These are phyloP conservation scores for Pogoniulus pusillus DNA, from an alignment of 2,797 vertebrate species.

Conservation along the genomic window DNA sequence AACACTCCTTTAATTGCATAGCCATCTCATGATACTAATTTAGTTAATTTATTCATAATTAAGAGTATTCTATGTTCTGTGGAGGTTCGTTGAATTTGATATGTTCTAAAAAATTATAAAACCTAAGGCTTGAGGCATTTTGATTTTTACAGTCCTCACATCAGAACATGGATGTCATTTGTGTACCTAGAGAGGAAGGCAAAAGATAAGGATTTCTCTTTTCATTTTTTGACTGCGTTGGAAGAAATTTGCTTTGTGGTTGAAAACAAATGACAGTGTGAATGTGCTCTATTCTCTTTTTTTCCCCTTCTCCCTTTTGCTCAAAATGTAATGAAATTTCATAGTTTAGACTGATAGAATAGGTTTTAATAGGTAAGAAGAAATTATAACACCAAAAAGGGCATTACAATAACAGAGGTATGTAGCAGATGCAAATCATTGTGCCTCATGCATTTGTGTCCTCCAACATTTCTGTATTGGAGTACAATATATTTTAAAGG, in stretches of 20 bases:
- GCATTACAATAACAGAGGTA: background rate
- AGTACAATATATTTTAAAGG: slow-evolving; percentile 30
- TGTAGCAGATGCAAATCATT: slow-evolving; percentile 34
- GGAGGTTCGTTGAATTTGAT: slow-evolving; percentile 76
- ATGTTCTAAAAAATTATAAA: slow-evolving; percentile 67
- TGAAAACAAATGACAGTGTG: slow-evolving; percentile 49
- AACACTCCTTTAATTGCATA: slow-evolving; percentile 82
- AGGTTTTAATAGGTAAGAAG: slow-evolving; percentile 43
- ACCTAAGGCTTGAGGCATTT: slow-evolving; percentile 60
- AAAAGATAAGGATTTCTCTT: slow-evolving; percentile 37
- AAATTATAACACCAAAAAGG: background rate
- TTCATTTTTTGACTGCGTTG: slow-evolving; percentile 28
- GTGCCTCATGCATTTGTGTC: slow-evolving; percentile 4
- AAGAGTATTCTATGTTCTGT: slow-evolving; percentile 81
- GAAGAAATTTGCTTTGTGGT: slow-evolving; percentile 54
- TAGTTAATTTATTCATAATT: slow-evolving; percentile 87
- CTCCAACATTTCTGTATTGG: slow-evolving; percentile 23
- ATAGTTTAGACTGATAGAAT: background rate
- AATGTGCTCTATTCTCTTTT: slow-evolving; percentile 25
- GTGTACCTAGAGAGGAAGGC: slow-evolving; percentile 44
- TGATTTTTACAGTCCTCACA: slow-evolving; percentile 72
- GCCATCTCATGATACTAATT: slow-evolving; percentile 83
- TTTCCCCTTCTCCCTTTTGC: slow-evolving; percentile 23
- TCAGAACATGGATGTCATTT: slow-evolving; percentile 71
- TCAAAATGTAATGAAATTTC: slow-evolving; percentile 2